Base-by-base conservation (phyloP, 2,888 invertebrate species). In the Platycheirus rosarum region DNA sequence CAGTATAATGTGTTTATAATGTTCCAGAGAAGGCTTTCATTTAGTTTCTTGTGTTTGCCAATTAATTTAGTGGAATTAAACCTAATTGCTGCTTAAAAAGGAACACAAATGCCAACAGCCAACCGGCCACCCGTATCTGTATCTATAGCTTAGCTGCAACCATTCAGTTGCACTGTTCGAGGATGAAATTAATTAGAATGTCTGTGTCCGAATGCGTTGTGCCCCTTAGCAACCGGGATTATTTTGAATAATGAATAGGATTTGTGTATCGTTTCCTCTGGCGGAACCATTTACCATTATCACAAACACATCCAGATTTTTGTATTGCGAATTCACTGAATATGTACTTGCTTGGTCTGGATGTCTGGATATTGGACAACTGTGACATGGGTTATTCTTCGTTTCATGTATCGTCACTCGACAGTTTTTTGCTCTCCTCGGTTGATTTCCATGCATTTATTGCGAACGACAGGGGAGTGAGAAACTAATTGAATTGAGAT, bases 11-110 rank as follows among this genome's bases (percentile, higher is more conserved):
- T 23, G 23, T 23, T 4, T 23, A 23, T 23, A 32, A 7, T 32
- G 8, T 32, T 4, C 8, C 8, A 8, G 5, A 32, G 29, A 44
- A 44, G 37, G 20, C 68, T 46, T 79, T 20, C 49, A 79, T 74
- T 73, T 57, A 40, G 20, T 68, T 70, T 76, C 80, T 66, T 82
- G 49, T 82, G 62, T 71, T 76, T 82, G 55, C 14, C 62, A 71
- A 76, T 76, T 82, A 82, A 82, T 82, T 82, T 76, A 73, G 63
- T 73, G 77, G 71, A 73, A 82, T 82, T 82, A 77, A 77, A 68
- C 13, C 63, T 82, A 77, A 73, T 82, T 82, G 71, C 77, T 71
- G 42, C 71, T 76, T 76, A 49, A 71, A 82, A 76, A 66, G 62
- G 68, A 82, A 57, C 55, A 16, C 40, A 20, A 60, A 26, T 63